Conservation (phyloP, 2,888 invertebrate genomes). For the Pocota personata region DNA sequence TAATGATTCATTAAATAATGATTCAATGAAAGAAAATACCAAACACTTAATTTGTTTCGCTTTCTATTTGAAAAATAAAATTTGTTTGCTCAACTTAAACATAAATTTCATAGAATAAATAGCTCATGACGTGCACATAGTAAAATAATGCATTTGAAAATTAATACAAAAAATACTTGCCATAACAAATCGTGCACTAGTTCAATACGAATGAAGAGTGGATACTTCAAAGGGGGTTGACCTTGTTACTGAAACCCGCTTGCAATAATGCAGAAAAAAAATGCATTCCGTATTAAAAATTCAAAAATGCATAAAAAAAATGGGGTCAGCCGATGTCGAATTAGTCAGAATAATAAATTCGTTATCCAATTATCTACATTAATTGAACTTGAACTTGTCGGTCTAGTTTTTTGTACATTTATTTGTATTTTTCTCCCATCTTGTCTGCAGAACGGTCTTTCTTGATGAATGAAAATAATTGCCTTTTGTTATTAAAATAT, state of each 20-base stretch:
- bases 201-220: background rate
- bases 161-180: background rate
- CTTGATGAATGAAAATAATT: background rate
- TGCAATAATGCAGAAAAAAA: background rate
- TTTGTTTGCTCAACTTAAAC: too few relatives aligned
- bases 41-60: too few relatives aligned
- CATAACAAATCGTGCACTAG: background rate
- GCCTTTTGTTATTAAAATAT: background rate
- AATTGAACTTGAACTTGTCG: conserved; percentile 27
- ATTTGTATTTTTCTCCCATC: background rate
- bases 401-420: background rate
- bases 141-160: too few relatives aligned
- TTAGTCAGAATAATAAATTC: conserved; percentile 1
- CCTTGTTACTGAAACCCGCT: background rate
- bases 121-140: too few relatives aligned
- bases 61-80: too few relatives aligned
- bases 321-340: conserved; percentile 4
- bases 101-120: too few relatives aligned
- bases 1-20: too few relatives aligned
- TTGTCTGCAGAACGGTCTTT: background rate
- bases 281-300: conserved; percentile 3
- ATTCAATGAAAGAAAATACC: too few relatives aligned
- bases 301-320: background rate
- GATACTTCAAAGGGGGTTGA: background rate
- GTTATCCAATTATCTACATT: conserved; percentile 7